These are phyloP conservation scores for Agrochola circellaris DNA, from an alignment of 2,888 invertebrate species.

Conservation along the genomic window DNA sequence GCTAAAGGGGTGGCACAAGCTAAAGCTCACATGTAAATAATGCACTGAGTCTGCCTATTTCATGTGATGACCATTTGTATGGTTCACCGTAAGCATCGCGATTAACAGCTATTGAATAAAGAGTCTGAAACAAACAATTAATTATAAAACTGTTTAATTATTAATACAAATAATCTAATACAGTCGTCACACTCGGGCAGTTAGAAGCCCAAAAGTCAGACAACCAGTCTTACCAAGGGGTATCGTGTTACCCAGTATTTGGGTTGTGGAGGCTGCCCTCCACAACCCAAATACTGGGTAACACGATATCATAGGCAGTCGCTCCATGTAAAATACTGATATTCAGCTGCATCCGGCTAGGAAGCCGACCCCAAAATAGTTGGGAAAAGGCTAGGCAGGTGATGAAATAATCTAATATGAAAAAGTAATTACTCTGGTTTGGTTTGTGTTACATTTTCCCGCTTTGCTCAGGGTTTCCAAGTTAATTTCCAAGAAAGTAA, in stretches of 20 bases:
- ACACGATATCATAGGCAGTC: no score
- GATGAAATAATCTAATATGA: background rate
- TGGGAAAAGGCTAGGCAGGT: background rate
- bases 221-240: background rate
- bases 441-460: conserved; percentile 77
- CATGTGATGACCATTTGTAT: conserved; percentile 86
- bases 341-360: background rate
- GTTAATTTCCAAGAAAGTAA: conserved; percentile 78
- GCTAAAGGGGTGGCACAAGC: no score
- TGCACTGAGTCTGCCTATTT: conserved; percentile 77
- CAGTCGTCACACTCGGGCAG: background rate
- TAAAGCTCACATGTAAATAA: conserved; percentile 80
- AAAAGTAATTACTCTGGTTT: conserved; percentile 75
- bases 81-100: conserved; percentile 83
- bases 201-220: background rate
- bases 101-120: conserved; percentile 82
- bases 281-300: no score
- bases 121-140: conserved; percentile 74
- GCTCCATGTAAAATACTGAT: background rate
- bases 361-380: background rate
- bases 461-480: conserved; percentile 78
- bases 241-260: background rate
- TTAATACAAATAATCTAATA: background rate
- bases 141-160: background rate
- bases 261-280: no score